phyloP scores from a whole-genome alignment of 2,797 vertebrate genomes.

The Dendrocincla fuliginosa region DNA sequence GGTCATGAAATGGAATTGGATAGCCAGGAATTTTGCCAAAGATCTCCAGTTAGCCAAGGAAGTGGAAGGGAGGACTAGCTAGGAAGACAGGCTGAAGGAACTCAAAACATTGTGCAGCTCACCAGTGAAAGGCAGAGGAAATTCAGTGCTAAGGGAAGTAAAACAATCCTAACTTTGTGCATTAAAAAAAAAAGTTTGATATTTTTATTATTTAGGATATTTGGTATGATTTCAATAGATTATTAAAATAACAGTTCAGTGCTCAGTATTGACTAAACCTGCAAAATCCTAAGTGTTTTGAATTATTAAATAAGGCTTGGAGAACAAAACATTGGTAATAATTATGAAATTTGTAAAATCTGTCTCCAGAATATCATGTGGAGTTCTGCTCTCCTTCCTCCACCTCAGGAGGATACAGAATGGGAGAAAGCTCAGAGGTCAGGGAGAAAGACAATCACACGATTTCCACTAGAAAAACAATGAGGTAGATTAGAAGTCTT shows the following conservation, averaged over 20 bases:
- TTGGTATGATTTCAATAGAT: neutral
- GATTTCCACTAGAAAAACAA: neutral
- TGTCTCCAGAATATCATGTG: neutral
- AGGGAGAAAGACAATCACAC: neutral
- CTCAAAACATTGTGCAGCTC: neutral
- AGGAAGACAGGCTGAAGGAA: neutral
- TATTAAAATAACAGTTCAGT: neutral
- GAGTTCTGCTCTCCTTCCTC: neutral
- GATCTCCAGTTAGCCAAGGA: neutral
- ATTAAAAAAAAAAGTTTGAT: neutral
- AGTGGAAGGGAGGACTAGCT: neutral
- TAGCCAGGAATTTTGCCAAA: neutral
- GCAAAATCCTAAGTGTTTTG: neutral
- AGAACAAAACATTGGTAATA: neutral
- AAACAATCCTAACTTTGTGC: neutral
- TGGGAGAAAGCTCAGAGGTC: neutral
- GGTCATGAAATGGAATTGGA: neutral
- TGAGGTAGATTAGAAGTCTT: neutral
- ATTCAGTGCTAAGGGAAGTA: neutral
- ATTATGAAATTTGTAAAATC: neutral
- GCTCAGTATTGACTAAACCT: neutral
- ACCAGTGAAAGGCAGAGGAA: neutral
- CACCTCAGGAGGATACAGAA: neutral
- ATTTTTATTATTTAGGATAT: neutral
- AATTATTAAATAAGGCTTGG: neutral